phyloP scores from a whole-genome alignment of 2,113 vertebrate species.

The Cyphomyrus discorhynchus region DNA sequence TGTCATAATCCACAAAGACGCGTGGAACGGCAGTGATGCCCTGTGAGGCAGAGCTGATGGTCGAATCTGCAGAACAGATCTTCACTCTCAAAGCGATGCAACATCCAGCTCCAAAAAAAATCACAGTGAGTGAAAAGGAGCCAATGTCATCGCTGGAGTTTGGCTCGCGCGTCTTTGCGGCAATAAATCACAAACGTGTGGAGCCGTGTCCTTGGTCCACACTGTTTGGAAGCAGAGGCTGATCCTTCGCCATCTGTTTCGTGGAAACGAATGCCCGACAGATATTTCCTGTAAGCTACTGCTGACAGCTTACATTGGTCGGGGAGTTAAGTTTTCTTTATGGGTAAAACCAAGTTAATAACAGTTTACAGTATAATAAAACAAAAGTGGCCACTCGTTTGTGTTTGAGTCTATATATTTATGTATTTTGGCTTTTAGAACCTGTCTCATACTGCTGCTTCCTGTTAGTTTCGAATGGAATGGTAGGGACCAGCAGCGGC shows the following conservation, averaged over 20 bases:
- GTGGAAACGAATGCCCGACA: not conserved
- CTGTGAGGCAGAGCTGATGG: not conserved
- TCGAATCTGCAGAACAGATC: not conserved
- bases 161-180: not conserved
- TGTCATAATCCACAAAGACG: not conserved
- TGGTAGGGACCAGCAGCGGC: not conserved
- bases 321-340: not conserved
- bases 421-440: not conserved
- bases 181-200: not conserved
- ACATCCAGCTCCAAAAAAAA: not conserved
- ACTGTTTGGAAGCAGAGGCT: not conserved
- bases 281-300: not conserved
- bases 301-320: not conserved
- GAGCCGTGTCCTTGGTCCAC: not conserved
- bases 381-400: not conserved
- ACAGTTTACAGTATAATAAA: not conserved
- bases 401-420: not conserved
- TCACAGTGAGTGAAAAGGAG: not conserved
- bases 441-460: not conserved
- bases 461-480: constrained; percentile 8
- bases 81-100: not conserved
- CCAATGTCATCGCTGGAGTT: not conserved
- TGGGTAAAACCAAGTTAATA: not conserved
- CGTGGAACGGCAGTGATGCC: not conserved
- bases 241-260: constrained; percentile 8